Percentiles rank a stretch among this genome's conserved stretches.
phyloP scores from a whole-genome alignment of 2,888 invertebrate species.

The Steromphala cineraria region DNA sequence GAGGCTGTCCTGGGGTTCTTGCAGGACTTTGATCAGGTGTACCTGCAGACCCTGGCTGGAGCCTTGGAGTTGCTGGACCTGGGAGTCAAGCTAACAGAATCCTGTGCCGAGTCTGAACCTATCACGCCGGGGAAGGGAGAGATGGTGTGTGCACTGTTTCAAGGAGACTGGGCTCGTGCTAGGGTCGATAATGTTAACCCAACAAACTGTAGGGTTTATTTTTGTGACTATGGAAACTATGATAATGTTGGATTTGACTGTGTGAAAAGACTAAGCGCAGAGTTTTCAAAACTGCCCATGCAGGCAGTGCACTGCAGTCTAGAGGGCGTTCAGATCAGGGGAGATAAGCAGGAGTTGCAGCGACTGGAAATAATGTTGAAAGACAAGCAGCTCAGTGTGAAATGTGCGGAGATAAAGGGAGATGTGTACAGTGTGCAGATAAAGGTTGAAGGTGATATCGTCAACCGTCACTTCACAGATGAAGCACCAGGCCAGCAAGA shows the following conservation, averaged over 20 bases:
- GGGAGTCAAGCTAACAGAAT: neutral
- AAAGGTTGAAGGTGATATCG: neutral
- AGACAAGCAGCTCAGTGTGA: conserved; percentile 30
- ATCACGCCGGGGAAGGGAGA: conserved; percentile 37
- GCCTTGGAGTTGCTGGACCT: neutral
- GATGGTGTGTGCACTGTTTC: conserved; percentile 45
- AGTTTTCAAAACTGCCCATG: conserved; percentile 41
- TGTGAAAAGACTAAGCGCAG: conserved; percentile 42
- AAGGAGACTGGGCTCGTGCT: conserved; percentile 57
- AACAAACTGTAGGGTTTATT: conserved; percentile 42
- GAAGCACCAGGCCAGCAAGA: neutral
- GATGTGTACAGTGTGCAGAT: conserved; percentile 26
- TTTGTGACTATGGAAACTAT: conserved; percentile 69
- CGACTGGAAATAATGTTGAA: conserved; percentile 38
- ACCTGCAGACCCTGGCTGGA: neutral
- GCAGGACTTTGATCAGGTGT: neutral
- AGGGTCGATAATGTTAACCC: conserved; percentile 39
- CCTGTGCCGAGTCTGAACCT: neutral
- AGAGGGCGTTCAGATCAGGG: conserved; percentile 33
- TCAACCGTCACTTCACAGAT: neutral
- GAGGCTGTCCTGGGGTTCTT: neutral
- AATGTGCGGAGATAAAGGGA: conserved; percentile 27
- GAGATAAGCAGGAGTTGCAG: conserved; percentile 23
- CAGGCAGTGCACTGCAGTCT: conserved; percentile 58
- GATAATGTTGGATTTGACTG: conserved; percentile 38